phyloP scores from a whole-genome alignment of 2,113 vertebrate species.

The Verasper variegatus region DNA sequence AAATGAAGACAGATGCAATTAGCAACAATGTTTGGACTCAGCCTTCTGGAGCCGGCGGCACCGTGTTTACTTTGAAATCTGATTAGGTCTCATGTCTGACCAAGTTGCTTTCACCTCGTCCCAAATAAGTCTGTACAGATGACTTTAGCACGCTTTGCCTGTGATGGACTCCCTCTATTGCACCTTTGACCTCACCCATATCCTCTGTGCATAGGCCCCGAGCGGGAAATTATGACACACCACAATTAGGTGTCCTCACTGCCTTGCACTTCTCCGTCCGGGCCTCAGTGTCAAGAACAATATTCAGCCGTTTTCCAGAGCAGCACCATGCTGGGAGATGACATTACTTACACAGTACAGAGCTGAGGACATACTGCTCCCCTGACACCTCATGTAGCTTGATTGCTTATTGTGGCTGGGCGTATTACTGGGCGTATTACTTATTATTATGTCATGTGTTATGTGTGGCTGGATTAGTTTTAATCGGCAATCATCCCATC shows the following conservation, averaged over 20 bases:
- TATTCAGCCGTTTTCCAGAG: conserved; percentile 60
- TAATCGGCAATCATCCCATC: conserved; percentile 60
- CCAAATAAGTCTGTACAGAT: conserved; percentile 69
- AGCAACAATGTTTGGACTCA: conserved; percentile 71
- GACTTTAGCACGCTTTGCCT: conserved; percentile 65
- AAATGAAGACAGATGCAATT: conserved; percentile 80
- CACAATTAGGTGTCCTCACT: conserved; percentile 65
- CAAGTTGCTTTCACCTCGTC: conserved; percentile 73
- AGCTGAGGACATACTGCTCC: conserved; percentile 68
- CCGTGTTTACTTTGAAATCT: conserved; percentile 80
- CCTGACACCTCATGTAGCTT: conserved; percentile 62
- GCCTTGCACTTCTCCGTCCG: conserved; percentile 51
- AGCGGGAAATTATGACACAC: conserved; percentile 72
- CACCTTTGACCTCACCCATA: conserved; percentile 72
- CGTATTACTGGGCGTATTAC: conserved; percentile 71
- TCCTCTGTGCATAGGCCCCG: conserved; percentile 58
- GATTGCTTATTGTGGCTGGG: conserved; percentile 66
- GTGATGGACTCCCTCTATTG: conserved; percentile 59
- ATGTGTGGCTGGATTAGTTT: conserved; percentile 67
- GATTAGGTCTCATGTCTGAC: conserved; percentile 72
- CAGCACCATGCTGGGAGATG: conserved; percentile 65
- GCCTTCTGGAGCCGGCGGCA: conserved; percentile 61
- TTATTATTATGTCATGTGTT: conserved; percentile 70
- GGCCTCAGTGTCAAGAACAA: conserved; percentile 74
- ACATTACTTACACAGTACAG: conserved; percentile 46